Evolutionary conservation across 2,113 vertebrate species (phyloP).

Genomic region (Malaclemys terrapin): DNA sequence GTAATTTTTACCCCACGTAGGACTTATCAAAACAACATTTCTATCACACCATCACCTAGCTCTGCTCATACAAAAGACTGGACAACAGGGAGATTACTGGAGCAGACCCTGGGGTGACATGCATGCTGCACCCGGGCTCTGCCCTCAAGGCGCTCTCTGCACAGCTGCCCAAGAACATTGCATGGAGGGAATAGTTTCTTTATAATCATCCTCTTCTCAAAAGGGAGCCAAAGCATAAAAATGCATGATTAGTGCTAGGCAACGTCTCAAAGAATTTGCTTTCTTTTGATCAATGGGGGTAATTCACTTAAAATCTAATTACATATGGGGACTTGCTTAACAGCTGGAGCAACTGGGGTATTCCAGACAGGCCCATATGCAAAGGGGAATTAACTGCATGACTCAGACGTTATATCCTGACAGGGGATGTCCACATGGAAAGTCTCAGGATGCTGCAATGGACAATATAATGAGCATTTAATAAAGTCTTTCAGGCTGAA

Average conservation of each 20-base stretch:
- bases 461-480: fast-evolving
- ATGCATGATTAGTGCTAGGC: not conserved
- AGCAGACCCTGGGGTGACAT: not conserved
- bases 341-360: not conserved
- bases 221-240: not conserved
- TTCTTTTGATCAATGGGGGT: not conserved
- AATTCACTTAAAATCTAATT: not conserved
- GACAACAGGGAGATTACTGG: not conserved
- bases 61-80: not conserved
- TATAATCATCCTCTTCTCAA: not conserved
- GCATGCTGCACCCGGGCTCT: not conserved
- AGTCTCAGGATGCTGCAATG: not conserved
- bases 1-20: slow-evolving; percentile 23
- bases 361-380: fast-evolving
- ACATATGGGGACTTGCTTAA: fast-evolving
- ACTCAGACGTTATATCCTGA: not conserved
- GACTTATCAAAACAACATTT: slow-evolving; percentile 14
- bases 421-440: not conserved
- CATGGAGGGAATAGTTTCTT: not conserved
- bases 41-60: not conserved
- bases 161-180: not conserved
- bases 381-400: not conserved
- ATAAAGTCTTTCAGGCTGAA: fast-evolving
- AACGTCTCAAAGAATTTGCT: not conserved
- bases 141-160: not conserved